These are phyloP conservation scores for Genyomyrus donnyi DNA, from an alignment of 2,113 vertebrate genomes.

Conservation along the genomic window DNA sequence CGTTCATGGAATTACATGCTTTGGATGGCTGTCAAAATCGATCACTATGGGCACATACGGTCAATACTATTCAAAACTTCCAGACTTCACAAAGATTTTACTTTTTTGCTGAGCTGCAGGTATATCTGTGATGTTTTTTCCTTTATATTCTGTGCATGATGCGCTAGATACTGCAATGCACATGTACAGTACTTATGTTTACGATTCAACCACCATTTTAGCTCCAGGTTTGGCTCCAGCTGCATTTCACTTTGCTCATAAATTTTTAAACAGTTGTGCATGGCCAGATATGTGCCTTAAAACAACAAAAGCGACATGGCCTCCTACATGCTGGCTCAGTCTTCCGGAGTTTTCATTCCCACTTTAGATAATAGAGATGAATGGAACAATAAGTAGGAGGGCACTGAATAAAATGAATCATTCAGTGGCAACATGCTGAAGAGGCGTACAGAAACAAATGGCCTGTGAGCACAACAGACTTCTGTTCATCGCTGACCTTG, in stretches of 20 bases:
- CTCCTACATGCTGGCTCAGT: neutral
- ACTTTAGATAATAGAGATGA: neutral
- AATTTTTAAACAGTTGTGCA: neutral
- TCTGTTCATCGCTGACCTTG: neutral
- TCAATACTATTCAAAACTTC: neutral
- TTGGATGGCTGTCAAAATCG: neutral
- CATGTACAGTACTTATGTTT: neutral
- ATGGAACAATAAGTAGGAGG: neutral
- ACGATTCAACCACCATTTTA: neutral
- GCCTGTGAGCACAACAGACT: neutral
- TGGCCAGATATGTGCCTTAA: neutral
- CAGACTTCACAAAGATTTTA: neutral
- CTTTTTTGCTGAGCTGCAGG: neutral
- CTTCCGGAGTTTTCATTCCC: conserved; percentile 1
- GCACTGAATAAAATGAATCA: conserved; percentile 1
- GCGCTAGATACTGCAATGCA: neutral
- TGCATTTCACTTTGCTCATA: neutral
- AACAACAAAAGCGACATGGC: neutral
- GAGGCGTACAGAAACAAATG: neutral
- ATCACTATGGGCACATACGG: neutral
- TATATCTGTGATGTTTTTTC: neutral
- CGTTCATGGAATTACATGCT: neutral
- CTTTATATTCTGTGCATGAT: neutral
- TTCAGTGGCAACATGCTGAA: conserved; percentile 1
- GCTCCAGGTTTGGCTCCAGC: neutral